These are phyloP conservation scores for Hydrotaea cyrtoneurina DNA, from an alignment of 2,888 invertebrate genomes.

Conservation along the genomic window DNA sequence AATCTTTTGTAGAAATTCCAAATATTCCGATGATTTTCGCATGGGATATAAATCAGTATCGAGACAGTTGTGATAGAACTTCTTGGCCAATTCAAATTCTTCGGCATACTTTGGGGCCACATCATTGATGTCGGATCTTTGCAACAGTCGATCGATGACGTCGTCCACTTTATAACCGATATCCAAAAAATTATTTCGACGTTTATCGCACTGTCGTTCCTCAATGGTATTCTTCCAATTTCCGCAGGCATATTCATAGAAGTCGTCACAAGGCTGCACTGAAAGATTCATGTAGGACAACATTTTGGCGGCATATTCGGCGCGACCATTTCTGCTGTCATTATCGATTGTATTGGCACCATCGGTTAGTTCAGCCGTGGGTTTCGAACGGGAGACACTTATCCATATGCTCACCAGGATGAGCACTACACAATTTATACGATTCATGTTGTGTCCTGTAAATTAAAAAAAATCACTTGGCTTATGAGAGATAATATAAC, in stretches of 20 bases:
- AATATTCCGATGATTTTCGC: constrained; percentile 73
- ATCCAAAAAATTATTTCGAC: constrained; percentile 74
- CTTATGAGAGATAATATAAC: too few species aligned
- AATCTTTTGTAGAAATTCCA: constrained; percentile 73
- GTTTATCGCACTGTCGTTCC: constrained; percentile 69
- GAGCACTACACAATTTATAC: neutral
- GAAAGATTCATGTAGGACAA: constrained; percentile 76
- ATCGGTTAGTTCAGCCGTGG: neutral
- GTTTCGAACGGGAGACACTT: constrained; percentile 36
- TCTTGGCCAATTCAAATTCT: constrained; percentile 74
- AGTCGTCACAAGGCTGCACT: constrained; percentile 76
- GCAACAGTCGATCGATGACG: constrained; percentile 68
- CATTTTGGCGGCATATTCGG: constrained; percentile 73
- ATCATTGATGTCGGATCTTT: constrained; percentile 54
- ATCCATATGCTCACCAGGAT: neutral
- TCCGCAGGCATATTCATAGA: constrained; percentile 78
- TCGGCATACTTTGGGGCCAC: constrained; percentile 64
- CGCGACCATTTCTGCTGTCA: constrained; percentile 52
- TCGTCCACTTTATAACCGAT: constrained; percentile 71
- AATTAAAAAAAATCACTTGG: neutral
- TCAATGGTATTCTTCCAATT: constrained; percentile 74
- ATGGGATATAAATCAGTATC: constrained; percentile 73
- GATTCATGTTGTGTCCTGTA: neutral
- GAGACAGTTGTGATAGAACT: constrained; percentile 74
- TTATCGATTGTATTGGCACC: constrained; percentile 26